These are phyloP conservation scores for Girardinus metallicus DNA, from an alignment of 2,797 vertebrate species.

Conservation along the genomic window DNA sequence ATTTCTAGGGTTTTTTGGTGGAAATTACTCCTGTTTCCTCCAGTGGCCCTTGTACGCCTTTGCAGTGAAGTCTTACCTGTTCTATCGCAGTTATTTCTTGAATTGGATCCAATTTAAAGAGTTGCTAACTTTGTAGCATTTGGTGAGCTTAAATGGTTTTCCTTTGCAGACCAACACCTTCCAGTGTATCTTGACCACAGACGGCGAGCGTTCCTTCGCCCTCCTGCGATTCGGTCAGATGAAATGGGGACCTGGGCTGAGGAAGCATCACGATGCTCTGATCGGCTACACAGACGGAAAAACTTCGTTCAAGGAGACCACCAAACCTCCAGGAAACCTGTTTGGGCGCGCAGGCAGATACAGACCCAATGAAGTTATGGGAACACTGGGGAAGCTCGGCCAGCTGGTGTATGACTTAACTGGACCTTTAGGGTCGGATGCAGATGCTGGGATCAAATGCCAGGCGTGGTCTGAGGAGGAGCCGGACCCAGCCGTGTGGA, in stretches of 20 bases:
- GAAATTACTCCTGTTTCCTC: too few relatives aligned
- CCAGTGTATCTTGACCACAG: slow-evolving; percentile 85
- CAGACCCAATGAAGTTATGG: slow-evolving; percentile 77
- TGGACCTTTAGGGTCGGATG: slow-evolving; percentile 27
- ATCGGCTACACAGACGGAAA: slow-evolving; percentile 84
- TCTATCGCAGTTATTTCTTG: neutral
- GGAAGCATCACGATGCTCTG: slow-evolving; percentile 75
- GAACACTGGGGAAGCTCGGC: slow-evolving; percentile 75
- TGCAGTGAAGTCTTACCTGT: neutral
- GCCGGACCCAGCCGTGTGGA: slow-evolving; percentile 77
- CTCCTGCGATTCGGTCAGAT: slow-evolving; percentile 81
- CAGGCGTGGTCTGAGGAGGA: slow-evolving; percentile 79
- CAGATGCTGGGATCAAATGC: slow-evolving; percentile 73
- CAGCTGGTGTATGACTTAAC: slow-evolving; percentile 81
- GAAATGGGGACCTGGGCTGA: slow-evolving; percentile 83
- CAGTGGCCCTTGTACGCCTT: too few relatives aligned
- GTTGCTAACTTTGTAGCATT: neutral
- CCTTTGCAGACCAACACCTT: slow-evolving; percentile 84
- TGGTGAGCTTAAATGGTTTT: neutral
- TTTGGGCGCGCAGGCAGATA: slow-evolving; percentile 80
- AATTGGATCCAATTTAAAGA: neutral
- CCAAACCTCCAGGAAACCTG: slow-evolving; percentile 69
- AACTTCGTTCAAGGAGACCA: slow-evolving; percentile 71
- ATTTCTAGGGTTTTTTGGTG: too few relatives aligned
- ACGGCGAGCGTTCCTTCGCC: slow-evolving; percentile 81